These are phyloP conservation scores for Patagioenas fasciata DNA, from an alignment of 2,113 vertebrate species.

Conservation along the genomic window DNA sequence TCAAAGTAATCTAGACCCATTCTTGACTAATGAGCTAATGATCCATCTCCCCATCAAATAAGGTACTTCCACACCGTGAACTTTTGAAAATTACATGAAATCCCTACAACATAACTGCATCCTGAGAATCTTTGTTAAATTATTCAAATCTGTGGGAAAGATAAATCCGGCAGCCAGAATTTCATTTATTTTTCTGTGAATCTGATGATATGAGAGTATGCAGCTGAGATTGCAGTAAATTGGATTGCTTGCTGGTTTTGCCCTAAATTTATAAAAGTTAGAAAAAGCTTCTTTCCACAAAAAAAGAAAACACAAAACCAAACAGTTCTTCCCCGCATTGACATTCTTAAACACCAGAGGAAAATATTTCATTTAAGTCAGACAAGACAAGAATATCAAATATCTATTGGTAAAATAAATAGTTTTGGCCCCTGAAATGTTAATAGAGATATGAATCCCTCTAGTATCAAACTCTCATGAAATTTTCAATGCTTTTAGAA, in stretches of 20 bases:
- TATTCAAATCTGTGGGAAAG: not conserved
- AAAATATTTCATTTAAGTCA: not conserved
- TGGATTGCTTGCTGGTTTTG: not conserved
- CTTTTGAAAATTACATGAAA: not conserved
- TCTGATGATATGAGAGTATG: not conserved
- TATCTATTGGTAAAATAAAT: constrained; percentile 16
- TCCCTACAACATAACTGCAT: not conserved
- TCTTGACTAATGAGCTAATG: not conserved
- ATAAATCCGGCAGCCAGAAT: not conserved
- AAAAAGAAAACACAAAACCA: no score
- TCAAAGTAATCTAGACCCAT: not conserved
- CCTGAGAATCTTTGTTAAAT: not conserved
- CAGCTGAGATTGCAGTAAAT: not conserved
- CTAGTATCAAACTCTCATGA: not conserved
- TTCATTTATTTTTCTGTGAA: not conserved
- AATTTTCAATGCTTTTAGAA: not conserved
- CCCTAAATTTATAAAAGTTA: not conserved
- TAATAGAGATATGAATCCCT: not conserved
- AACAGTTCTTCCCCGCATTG: not conserved
- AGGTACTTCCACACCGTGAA: not conserved
- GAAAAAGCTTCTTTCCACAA: not conserved
- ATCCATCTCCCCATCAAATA: not conserved
- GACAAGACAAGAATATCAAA: not conserved
- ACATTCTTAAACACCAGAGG: not conserved
- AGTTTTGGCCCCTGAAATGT: not conserved